phyloP scores from a whole-genome alignment of 2,113 vertebrate genomes.

The Trogon surrucura region DNA sequence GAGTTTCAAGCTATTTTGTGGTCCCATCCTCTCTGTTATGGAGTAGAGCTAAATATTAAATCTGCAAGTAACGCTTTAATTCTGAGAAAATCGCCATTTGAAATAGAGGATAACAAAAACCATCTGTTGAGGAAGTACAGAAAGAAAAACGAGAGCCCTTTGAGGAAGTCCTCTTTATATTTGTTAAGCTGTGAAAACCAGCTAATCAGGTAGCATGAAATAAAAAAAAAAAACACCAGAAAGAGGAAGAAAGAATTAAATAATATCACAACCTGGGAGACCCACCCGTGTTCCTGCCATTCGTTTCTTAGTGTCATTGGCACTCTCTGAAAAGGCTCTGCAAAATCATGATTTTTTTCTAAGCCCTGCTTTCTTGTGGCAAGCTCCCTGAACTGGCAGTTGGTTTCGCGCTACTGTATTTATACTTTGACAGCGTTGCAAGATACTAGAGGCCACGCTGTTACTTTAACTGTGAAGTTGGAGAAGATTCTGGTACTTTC shows the following conservation, averaged over 20 bases:
- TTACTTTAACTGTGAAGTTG: background rate
- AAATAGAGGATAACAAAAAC: background rate
- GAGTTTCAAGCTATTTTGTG: background rate
- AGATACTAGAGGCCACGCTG: background rate
- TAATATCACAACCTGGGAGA: background rate
- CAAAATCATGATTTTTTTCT: background rate
- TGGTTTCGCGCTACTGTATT: background rate
- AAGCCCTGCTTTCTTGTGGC: background rate
- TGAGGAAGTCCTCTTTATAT: constrained; percentile 20
- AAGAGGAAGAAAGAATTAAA: constrained; percentile 38
- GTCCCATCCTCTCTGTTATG: background rate
- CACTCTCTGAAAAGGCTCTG: background rate
- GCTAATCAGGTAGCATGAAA: background rate
- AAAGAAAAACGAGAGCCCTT: constrained; percentile 7
- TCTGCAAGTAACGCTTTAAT: background rate
- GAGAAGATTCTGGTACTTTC: background rate
- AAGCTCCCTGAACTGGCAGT: background rate
- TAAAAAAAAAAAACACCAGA: background rate
- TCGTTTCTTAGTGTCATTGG: background rate
- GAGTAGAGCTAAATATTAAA: background rate
- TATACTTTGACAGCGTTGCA: background rate
- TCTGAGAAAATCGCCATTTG: background rate
- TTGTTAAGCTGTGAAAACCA: background rate
- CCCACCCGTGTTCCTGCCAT: background rate
- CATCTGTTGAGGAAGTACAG: background rate